Conservation (phyloP, 2,797 vertebrate species). For the Pangasius macronema region DNA sequence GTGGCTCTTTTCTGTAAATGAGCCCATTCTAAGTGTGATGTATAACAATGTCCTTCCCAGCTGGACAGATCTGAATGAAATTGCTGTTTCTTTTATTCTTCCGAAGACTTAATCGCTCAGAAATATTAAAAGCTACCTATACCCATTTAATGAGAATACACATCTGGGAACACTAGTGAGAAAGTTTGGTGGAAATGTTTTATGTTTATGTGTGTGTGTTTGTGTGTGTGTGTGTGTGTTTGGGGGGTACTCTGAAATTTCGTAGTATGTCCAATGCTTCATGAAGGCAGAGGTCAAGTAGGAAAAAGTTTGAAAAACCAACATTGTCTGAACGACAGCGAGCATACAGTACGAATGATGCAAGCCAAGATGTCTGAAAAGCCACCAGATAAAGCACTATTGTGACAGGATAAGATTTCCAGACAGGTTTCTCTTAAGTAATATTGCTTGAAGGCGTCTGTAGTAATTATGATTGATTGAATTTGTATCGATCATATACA, state of each 20-base stretch:
- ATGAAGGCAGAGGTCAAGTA: not conserved
- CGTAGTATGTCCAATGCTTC: not conserved
- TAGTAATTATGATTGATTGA: not conserved
- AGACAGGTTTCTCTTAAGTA: not conserved
- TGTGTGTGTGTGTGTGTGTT: too few relatives aligned
- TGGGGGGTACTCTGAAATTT: not conserved
- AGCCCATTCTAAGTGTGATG: conserved; percentile 57
- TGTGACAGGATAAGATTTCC: not conserved
- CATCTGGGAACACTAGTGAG: not conserved
- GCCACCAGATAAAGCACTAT: not conserved
- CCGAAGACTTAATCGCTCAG: conserved; percentile 29
- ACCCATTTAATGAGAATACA: not conserved
- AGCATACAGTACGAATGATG: not conserved
- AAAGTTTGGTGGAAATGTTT: not conserved
- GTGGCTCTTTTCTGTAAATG: conserved; percentile 54
- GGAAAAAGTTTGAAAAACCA: not conserved
- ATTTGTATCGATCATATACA: not conserved
- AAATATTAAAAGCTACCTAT: conserved; percentile 37
- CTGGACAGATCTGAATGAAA: conserved; percentile 48
- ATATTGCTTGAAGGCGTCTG: not conserved
- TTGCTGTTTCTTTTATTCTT: conserved; percentile 47
- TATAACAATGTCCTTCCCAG: conserved; percentile 45
- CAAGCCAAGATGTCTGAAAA: not conserved
- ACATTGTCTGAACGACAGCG: not conserved
- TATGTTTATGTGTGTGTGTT: not conserved